These are phyloP conservation scores for Cladorhizidae sp. DNA, from an alignment of 37 sponge, comb jelly and placozoan genomes.

Conservation along the genomic window DNA sequence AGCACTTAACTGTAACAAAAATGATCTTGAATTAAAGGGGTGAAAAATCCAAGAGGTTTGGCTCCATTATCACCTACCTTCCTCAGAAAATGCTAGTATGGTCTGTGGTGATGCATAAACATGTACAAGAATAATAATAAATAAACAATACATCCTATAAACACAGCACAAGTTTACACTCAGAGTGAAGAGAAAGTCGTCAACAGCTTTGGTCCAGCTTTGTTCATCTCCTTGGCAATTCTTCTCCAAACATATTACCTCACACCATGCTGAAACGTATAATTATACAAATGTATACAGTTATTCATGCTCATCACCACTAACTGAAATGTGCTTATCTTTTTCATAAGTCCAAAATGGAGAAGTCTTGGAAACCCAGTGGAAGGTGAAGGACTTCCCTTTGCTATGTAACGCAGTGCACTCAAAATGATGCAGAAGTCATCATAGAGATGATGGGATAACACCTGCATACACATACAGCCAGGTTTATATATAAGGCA, in stretches of 20 bases:
- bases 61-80: neutral
- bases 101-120: neutral
- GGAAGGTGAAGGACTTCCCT: neutral
- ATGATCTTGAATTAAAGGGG: neutral
- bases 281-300: neutral
- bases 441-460: constrained; percentile 1
- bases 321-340: constrained; percentile 14
- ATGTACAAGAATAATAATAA: neutral
- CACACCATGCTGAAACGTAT: constrained; percentile 19
- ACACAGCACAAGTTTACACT: constrained; percentile 5
- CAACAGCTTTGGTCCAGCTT: constrained; percentile 19
- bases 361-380: constrained; percentile 17
- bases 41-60: neutral
- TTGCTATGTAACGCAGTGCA: constrained; percentile 36
- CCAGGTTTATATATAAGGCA: too few species aligned
- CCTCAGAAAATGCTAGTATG: constrained; percentile 2
- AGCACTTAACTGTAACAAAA: neutral
- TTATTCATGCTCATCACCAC: neutral
- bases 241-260: neutral
- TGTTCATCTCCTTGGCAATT: neutral
- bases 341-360: constrained; percentile 23
- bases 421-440: constrained; percentile 13
- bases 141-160: neutral
- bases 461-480: constrained; percentile 3
- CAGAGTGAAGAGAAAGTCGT: constrained; percentile 37